Evolutionary conservation across 2,113 vertebrate genomes (phyloP).

Genomic region (Dromaius novaehollandiae): DNA sequence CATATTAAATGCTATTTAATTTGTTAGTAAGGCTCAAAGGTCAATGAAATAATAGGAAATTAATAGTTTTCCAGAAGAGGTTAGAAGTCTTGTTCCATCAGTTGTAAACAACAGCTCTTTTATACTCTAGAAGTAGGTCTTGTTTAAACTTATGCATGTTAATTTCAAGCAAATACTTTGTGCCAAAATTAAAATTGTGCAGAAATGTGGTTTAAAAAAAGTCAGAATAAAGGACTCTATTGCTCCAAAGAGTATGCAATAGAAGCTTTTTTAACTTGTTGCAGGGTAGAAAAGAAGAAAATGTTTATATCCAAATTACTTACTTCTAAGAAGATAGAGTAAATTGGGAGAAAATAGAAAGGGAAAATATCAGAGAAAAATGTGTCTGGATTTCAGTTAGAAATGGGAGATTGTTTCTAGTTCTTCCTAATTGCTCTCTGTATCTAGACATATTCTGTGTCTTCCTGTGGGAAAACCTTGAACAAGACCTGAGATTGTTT

Average conservation of each 20-base stretch:
- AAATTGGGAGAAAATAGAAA: not conserved
- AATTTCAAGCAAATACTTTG: not conserved
- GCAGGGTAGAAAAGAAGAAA: not conserved
- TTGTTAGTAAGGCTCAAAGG: not conserved
- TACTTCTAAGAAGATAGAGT: not conserved
- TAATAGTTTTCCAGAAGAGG: not conserved
- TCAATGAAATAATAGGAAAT: not conserved
- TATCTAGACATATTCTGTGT: not conserved
- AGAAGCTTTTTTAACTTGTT: not conserved
- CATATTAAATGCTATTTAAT: not conserved
- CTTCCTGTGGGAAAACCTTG: not conserved
- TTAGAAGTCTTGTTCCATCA: not conserved
- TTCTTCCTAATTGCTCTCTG: not conserved
- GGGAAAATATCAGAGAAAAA: not conserved
- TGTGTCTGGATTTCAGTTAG: not conserved
- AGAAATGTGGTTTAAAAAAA: not conserved
- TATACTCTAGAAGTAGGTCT: not conserved
- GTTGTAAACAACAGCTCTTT: constrained; percentile 7
- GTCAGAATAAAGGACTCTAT: not conserved
- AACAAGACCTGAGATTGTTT: not conserved
- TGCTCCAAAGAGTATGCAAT: not conserved
- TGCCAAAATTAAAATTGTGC: not conserved
- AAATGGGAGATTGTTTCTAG: not conserved
- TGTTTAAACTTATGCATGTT: constrained; percentile 16
- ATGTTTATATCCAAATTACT: not conserved